Base-by-base conservation (phyloP, 2,888 invertebrate genomes). In the Macrosiphum euphorbiae region DNA sequence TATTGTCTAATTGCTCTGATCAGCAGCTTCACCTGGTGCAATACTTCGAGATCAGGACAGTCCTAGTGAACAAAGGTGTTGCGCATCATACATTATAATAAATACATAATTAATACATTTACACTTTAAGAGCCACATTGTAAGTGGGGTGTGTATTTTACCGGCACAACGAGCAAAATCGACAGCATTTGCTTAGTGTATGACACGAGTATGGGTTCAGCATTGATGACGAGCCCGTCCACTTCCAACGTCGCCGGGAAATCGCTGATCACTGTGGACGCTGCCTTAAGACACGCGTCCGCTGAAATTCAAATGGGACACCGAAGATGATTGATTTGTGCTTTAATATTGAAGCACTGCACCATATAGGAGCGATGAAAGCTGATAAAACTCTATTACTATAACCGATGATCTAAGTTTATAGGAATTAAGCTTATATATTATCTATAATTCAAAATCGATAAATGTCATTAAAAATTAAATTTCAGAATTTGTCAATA, bases 271-370 rank as follows among this genome's bases (percentile, higher is more conserved):
- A 98, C 96, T 94, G 97, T 97, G 41, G 99, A 97, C 0, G 98
- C 97, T 55, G 98, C 98, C 96, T 99, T 99, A 95, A 99, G 98
- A 96, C 98, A 99, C 4, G 98, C 98, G 96, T 99, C 99, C 94
- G 98, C 99, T 98, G 95, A 95, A 96, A 96, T 95, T 78, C 7
- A 26, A 78, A 78, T 78, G 5, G 1, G 4, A 78, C n/a, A 67
- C 20, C 5, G 1, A 0, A n/a, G 16, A 67, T 67, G 16, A n/a
- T 67, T 1, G 35, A 78, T 78, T 35, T 78, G 20, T 78, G 35
- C 20, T 20, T 78, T 35, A 78, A 20, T 41, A 8, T 35, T 20
- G 8, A 35, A 5, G 35, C 35, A 78, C 78, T 67, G 16, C 16
- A n/a, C 35, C 35, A 78, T 78, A 78, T 55, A 20, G 13, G 35